Evolutionary conservation across 2,888 invertebrate species (phyloP).

Genomic region (Caenorhabditis doughertyi): DNA sequence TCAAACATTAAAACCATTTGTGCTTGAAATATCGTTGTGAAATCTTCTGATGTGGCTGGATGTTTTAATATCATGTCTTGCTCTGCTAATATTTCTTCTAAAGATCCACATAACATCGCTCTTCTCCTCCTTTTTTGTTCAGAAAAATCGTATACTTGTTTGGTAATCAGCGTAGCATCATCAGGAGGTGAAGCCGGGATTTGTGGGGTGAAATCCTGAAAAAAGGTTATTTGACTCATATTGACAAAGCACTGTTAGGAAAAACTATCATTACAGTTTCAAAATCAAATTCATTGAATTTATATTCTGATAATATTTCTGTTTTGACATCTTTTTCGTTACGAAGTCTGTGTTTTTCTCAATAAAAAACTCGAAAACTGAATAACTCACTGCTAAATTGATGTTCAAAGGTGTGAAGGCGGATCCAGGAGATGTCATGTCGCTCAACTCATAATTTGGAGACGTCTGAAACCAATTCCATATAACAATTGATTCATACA

Average conservation of each 20-base stretch:
- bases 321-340: no score
- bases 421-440: slow-evolving; percentile 61
- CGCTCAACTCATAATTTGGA: slow-evolving; percentile 54
- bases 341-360: no score
- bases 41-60: slow-evolving; percentile 75
- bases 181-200: slow-evolving; percentile 71
- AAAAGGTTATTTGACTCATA: not conserved
- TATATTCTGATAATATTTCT: not conserved
- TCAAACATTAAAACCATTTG: slow-evolving; percentile 80
- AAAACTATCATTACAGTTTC: no score
- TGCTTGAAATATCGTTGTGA: slow-evolving; percentile 71
- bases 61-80: slow-evolving; percentile 67
- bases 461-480: slow-evolving; percentile 31
- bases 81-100: slow-evolving; percentile 77
- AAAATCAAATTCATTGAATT: no score
- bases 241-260: not conserved
- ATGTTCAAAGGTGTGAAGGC: slow-evolving; percentile 61
- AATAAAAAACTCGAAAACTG: not conserved
- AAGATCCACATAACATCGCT: slow-evolving; percentile 78
- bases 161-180: slow-evolving; percentile 51
- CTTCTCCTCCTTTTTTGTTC: slow-evolving; percentile 78
- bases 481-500: not conserved
- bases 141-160: slow-evolving; percentile 64
- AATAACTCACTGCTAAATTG: slow-evolving; percentile 39
- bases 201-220: slow-evolving; percentile 68